A percentile compares a stretch with the other conserved stretches of the same genome.
These are phyloP conservation scores for Gymnogyps californianus DNA, from an alignment of 2,113 vertebrate species.

Conservation along the genomic window DNA sequence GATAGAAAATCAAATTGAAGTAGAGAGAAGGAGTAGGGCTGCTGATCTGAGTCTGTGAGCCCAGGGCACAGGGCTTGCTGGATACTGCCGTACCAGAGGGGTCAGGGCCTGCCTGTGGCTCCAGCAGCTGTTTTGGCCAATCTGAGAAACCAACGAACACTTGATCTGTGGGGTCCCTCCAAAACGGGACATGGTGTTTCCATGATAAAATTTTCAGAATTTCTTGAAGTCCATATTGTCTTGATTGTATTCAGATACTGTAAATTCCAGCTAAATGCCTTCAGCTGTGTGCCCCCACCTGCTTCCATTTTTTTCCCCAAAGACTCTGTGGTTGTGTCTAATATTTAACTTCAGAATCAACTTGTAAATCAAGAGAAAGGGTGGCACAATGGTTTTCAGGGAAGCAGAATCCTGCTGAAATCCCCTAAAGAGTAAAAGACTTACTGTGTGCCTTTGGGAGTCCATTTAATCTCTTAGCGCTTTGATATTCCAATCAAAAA, in stretches of 20 bases:
- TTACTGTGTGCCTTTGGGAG: not conserved
- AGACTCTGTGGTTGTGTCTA: not conserved
- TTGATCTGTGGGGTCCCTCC: not conserved
- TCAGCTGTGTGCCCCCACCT: not conserved
- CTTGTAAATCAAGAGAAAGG: not conserved
- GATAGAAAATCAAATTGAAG: not conserved
- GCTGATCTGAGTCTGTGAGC: not conserved
- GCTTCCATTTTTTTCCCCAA: not conserved
- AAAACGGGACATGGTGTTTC: not conserved
- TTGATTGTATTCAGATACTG: not conserved
- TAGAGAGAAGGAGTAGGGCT: not conserved
- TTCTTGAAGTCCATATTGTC: not conserved
- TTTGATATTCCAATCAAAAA: not conserved
- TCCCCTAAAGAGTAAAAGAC: not conserved
- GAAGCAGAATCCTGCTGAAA: not conserved
- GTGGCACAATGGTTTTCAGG: not conserved
- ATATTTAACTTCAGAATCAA: not conserved
- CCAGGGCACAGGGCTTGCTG: not conserved
- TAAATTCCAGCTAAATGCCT: not conserved
- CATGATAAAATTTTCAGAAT: not conserved
- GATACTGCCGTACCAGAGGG: accelerated
- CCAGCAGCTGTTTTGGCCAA: not conserved
- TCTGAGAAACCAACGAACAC: not conserved
- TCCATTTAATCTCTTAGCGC: not conserved
- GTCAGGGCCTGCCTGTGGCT: not conserved